Evolutionary conservation across 2,797 vertebrate species (phyloP).

Genomic region (Anguilla marmorata): DNA sequence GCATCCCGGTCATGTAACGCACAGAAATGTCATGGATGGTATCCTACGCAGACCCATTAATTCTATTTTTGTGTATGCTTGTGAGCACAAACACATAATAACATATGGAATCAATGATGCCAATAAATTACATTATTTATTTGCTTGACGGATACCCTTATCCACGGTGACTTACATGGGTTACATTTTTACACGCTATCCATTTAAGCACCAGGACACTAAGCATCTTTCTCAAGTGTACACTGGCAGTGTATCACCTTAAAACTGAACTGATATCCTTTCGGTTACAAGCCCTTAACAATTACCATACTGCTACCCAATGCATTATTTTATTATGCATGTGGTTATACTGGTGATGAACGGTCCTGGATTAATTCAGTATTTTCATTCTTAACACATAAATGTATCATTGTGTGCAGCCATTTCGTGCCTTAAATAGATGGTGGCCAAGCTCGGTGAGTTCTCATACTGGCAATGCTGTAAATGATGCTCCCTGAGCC

Average conservation of each 20-base stretch:
- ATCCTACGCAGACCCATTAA: not conserved
- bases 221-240: not conserved
- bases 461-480: not conserved
- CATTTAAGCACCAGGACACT: not conserved
- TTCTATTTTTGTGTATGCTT: not conserved
- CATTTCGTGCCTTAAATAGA: not conserved
- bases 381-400: not conserved
- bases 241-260: not conserved
- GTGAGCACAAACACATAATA: not conserved
- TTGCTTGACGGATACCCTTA: not conserved
- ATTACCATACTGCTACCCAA: not conserved
- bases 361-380: not conserved
- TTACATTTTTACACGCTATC: not conserved
- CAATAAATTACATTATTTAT: slow-evolving; percentile 21
- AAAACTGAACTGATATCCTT: not conserved
- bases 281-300: not conserved
- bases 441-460: not conserved
- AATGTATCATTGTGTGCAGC: not conserved
- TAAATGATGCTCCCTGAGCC: not conserved
- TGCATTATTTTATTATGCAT: not conserved
- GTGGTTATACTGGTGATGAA: not conserved
- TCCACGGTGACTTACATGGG: not conserved
- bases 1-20: slow-evolving; percentile 15
- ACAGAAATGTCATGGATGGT: not conserved
- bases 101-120: not conserved